Base-by-base conservation (phyloP, 2,113 vertebrate species). In the Paralichthys olivaceus region DNA sequence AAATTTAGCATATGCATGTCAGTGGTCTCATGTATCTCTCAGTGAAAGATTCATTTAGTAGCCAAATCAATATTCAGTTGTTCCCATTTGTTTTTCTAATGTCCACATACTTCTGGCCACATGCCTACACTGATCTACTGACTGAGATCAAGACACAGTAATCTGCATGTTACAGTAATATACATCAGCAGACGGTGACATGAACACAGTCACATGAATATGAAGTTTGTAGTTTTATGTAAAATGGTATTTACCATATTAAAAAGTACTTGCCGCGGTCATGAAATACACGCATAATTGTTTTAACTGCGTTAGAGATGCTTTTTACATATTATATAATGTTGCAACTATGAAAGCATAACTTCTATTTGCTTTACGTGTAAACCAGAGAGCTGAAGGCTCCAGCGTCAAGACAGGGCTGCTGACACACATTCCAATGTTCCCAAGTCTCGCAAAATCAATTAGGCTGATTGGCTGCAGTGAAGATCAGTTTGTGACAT, bases 391-490 rank as follows among this genome's bases (percentile, higher is more conserved):
- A 43, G n/a, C 40, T 19, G 61, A 17, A 17, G 67, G 57, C 43
- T 43, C 19, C 14, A 29, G 45, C 54, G 53, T 79, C 28, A 53
- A 17, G 29, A 79, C 12, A 7, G 29, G 37, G 54, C 72, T 60
- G 72, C 83, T 77, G 82, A 86, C 79, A 82, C 5, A 61, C 81
- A 86, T 87, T 85, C 83, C 80, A 69, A 64, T 62, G 70, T 66
- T 71, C 72, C 74, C n/a, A 7, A 59, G 73, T 79, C 84, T 80
- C 11, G 59, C 69, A 15, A 87, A 93, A 91, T 90, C 84, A 90
- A 88, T 91, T 91, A 87, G 14, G 59, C 72, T 87, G 74, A 89
- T 87, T 91, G 81, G 87, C 79, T 49, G 55, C 90, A 88, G 83
- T 61, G 22, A 75, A 84, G 79, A 87, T 81, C 69, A 71, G 76